These are phyloP conservation scores for Plectropomus leopardus DNA, from an alignment of 2,113 vertebrate genomes.

Conservation along the genomic window DNA sequence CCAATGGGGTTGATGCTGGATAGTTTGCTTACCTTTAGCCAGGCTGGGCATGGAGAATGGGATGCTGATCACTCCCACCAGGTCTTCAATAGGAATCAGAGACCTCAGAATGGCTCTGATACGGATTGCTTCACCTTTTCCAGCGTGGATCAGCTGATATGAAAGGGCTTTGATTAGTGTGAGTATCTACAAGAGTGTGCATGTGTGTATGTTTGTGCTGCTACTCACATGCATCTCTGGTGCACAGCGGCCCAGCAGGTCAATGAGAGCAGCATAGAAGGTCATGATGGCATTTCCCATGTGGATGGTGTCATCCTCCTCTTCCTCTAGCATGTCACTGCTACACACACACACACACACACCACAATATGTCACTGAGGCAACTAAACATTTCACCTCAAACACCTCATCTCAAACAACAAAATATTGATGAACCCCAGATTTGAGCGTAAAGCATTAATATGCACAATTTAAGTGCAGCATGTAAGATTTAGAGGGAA, in stretches of 20 bases:
- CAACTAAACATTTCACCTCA: too few species aligned
- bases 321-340: slow-evolving; percentile 88
- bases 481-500: too few species aligned
- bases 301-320: slow-evolving; percentile 96
- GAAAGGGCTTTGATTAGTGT: slow-evolving; percentile 14
- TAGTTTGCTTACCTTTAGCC: slow-evolving; percentile 87
- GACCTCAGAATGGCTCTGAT: slow-evolving; percentile 96
- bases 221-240: slow-evolving; percentile 98
- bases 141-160: slow-evolving; percentile 93
- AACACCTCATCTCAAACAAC: too few species aligned
- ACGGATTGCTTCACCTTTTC: slow-evolving; percentile 96
- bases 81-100: slow-evolving; percentile 93
- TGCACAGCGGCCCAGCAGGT: slow-evolving; percentile 95
- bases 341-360: slow-evolving; percentile 57
- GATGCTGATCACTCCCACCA: slow-evolving; percentile 97
- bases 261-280: slow-evolving; percentile 95
- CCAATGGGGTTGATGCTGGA: background rate
- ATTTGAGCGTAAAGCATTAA: too few species aligned
- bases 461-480: too few species aligned
- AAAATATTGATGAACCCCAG: too few species aligned
- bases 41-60: slow-evolving; percentile 95
- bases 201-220: background rate
- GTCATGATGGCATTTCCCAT: slow-evolving; percentile 99
- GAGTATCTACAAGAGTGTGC: background rate
- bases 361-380: too few species aligned